Conservation (phyloP, 1,140 invertebrate species). For the Phthorimaea operculella region DNA sequence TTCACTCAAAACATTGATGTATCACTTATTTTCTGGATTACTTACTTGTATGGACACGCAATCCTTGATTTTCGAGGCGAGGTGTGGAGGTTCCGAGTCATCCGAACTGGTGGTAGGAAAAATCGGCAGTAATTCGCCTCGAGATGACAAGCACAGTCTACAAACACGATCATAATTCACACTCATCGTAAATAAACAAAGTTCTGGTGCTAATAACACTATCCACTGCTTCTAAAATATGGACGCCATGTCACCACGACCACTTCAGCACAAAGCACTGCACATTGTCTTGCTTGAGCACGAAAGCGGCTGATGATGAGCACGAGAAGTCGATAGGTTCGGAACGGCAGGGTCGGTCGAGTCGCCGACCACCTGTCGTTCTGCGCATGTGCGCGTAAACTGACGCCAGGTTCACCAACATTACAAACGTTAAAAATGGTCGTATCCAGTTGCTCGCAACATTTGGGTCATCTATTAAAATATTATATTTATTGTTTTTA, state of each 20-base stretch:
- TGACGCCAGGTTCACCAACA: slow-evolving; percentile 50
- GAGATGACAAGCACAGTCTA: slow-evolving; percentile 72
- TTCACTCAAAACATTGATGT: slow-evolving; percentile 56
- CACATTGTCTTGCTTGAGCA: slow-evolving; percentile 62
- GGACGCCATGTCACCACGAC: slow-evolving; percentile 66
- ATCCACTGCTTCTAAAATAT: slow-evolving; percentile 49
- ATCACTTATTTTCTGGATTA: slow-evolving; percentile 42
- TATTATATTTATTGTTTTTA: too few relatives aligned
- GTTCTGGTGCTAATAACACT: slow-evolving; percentile 39
- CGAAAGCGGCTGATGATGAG: slow-evolving; percentile 67
- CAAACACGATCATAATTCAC: slow-evolving; percentile 69
- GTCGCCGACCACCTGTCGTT: slow-evolving; percentile 66
- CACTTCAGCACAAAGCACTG: slow-evolving; percentile 66
- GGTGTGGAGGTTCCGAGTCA: slow-evolving; percentile 64
- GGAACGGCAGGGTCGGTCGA: slow-evolving; percentile 59
- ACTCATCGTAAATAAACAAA: slow-evolving; percentile 64
- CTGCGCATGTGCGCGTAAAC: slow-evolving; percentile 66
- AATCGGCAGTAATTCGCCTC: slow-evolving; percentile 67
- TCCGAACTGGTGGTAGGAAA: slow-evolving; percentile 68
- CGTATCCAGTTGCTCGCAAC: background rate
- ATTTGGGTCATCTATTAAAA: too few relatives aligned
- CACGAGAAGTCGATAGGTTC: slow-evolving; percentile 65
- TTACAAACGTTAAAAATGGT: slow-evolving; percentile 16
- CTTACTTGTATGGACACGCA: slow-evolving; percentile 73
- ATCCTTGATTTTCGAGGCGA: slow-evolving; percentile 71